Evolutionary conservation across 2,113 vertebrate species (phyloP).

Genomic region (Dryoscopus gambensis): DNA sequence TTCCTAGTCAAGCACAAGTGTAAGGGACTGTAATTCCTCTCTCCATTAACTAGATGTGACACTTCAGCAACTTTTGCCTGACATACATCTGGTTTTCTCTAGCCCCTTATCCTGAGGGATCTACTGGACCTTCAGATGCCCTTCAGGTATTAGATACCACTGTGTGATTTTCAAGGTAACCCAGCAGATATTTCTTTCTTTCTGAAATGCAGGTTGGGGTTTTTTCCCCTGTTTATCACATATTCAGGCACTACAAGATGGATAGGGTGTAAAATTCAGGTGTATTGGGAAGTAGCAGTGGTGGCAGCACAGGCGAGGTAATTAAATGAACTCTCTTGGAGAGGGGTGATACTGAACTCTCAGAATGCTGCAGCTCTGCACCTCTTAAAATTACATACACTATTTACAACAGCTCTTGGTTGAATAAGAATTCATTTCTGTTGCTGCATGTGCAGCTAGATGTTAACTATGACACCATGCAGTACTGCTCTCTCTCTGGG

Average conservation of each 20-base stretch:
- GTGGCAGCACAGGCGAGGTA: accelerated
- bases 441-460: not conserved
- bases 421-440: not conserved
- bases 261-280: not conserved
- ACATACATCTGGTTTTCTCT: not conserved
- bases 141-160: not conserved
- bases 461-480: not conserved
- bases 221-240: not conserved
- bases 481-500: not conserved
- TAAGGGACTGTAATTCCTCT: not conserved
- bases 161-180: not conserved
- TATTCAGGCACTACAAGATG: not conserved
- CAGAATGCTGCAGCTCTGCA: not conserved
- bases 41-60: not conserved
- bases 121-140: not conserved
- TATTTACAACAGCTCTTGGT: not conserved
- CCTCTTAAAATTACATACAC: not conserved
- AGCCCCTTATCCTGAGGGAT: not conserved
- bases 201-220: not conserved
- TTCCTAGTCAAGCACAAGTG: not conserved
- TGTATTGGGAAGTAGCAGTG: not conserved
- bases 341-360: not conserved
- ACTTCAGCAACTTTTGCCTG: not conserved
- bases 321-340: not conserved
- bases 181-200: not conserved